Evolutionary conservation across 2,888 invertebrate species (phyloP).

Genomic region (Brachyptera risi): DNA sequence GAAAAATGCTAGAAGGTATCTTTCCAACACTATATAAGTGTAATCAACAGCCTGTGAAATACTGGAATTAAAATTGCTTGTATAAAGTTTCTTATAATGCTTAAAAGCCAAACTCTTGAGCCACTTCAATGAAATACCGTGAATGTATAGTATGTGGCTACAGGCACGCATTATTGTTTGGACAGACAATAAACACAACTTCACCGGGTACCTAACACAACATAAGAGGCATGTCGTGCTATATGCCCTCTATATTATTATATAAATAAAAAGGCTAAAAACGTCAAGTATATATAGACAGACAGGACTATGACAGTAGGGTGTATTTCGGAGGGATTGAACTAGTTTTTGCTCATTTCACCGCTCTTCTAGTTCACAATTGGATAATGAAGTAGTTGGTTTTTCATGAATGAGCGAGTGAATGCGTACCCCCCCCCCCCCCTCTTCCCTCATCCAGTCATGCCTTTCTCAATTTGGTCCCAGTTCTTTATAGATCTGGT

Average conservation of each 20-base stretch:
- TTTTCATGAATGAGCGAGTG: conserved; percentile 1
- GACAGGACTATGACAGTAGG: background rate
- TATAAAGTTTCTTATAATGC: no score
- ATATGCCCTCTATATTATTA: background rate
- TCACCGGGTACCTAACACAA: background rate
- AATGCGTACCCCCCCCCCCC: conserved; percentile 5
- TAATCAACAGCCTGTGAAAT: no score
- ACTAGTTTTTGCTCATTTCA: conserved; percentile 27
- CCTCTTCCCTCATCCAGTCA: background rate
- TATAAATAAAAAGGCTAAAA: conserved; percentile 6
- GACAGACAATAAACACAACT: background rate
- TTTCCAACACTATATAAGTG: no score
- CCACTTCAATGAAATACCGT: no score
- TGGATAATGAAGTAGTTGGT: conserved; percentile 29
- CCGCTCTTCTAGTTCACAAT: conserved; percentile 22
- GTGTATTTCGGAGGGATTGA: background rate
- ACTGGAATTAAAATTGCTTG: no score
- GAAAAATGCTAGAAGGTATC: no score
- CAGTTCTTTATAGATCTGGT: background rate
- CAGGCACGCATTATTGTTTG: no score
- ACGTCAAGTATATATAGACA: conserved; percentile 11
- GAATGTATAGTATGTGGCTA: no score
- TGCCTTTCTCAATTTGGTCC: conserved; percentile 6
- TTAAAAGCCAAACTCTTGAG: no score
- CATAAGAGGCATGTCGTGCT: no score